phyloP scores from a whole-genome alignment of 2,888 invertebrate genomes.

The Rhimphoctona megacephalus region DNA sequence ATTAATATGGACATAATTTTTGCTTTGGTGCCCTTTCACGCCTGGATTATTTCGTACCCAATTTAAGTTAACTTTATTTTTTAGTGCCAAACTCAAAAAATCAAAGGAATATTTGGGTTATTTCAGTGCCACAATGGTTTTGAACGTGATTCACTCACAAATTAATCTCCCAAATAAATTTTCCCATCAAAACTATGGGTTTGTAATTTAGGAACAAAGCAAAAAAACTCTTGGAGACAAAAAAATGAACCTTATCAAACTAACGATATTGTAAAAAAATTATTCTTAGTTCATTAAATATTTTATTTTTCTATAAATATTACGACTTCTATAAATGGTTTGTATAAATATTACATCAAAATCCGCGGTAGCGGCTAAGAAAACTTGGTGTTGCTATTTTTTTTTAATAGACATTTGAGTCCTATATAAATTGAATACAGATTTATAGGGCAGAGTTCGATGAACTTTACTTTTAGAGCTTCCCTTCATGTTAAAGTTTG shows the following conservation, averaged over 20 bases:
- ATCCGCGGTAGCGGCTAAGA: no score
- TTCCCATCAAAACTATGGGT: background rate
- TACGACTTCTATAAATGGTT: no score
- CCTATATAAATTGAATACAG: no score
- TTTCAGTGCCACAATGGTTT: background rate
- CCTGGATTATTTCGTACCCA: background rate
- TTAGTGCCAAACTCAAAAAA: background rate
- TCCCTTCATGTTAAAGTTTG: background rate
- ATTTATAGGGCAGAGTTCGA: background rate
- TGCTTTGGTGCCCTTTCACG: background rate
- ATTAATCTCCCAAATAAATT: no score
- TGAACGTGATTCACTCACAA: background rate
- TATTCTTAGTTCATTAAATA: background rate
- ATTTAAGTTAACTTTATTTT: background rate
- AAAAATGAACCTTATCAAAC: background rate
- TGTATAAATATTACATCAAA: no score
- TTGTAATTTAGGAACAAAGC: background rate
- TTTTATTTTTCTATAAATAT: background rate
- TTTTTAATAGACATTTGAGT: background rate
- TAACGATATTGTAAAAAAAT: background rate
- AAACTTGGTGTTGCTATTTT: background rate
- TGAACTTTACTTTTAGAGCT: background rate
- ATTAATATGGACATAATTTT: background rate
- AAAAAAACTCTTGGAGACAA: background rate
- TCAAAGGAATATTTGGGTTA: background rate